Evolutionary conservation across 2,888 invertebrate genomes (phyloP).

Genomic region (Plutella xylostella): DNA sequence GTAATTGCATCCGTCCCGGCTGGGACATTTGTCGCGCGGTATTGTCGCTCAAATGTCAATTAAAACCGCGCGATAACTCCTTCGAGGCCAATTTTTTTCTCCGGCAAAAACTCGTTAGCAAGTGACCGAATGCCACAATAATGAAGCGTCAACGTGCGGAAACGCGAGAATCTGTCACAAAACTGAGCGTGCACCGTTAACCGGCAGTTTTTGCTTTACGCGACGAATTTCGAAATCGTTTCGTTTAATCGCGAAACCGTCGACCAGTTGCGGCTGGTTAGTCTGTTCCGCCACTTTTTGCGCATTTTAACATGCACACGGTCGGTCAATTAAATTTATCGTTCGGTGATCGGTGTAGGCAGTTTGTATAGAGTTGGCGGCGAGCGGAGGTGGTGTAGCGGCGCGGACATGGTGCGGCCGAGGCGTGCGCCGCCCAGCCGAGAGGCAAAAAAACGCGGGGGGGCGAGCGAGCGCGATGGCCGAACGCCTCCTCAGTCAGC

Average conservation of each 20-base stretch:
- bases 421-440: constrained; percentile 49
- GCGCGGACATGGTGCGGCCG: not conserved
- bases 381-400: no score
- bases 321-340: constrained; percentile 11
- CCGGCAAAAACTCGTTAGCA: constrained; percentile 16
- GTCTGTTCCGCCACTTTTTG: constrained; percentile 28
- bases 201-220: constrained; percentile 14
- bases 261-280: constrained; percentile 15
- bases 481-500: constrained; percentile 25
- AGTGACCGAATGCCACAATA: constrained; percentile 13
- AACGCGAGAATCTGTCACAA: constrained; percentile 18
- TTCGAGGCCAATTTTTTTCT: constrained; percentile 12
- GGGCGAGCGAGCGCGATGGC: constrained; percentile 38
- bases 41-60: constrained; percentile 18
- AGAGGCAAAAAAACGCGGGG: constrained; percentile 55
- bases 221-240: constrained; percentile 13
- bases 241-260: constrained; percentile 10
- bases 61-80: constrained; percentile 17
- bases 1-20: constrained; percentile 14
- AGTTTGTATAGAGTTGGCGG: constrained; percentile 24
- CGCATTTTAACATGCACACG: constrained; percentile 24
- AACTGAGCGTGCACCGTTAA: constrained; percentile 13
- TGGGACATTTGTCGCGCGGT: constrained; percentile 3
- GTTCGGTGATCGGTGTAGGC: constrained; percentile 9
- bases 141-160: constrained; percentile 13